Evolutionary conservation across 2,113 vertebrate genomes (phyloP), one percentile per base, ranked within the genome.

Genomic region (Glareola pratincola): DNA sequence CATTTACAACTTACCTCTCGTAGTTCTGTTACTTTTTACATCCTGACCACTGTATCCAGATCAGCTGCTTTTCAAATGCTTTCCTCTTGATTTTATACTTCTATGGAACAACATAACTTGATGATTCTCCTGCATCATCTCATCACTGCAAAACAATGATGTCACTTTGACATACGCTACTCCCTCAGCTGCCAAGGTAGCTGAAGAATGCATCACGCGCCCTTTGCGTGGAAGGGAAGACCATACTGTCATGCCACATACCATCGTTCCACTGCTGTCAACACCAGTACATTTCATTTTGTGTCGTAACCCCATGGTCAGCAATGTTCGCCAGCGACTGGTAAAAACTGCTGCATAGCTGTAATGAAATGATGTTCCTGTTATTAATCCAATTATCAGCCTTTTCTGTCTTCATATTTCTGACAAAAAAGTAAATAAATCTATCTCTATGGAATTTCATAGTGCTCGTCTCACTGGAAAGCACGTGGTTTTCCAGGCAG

Each of bases 271-370:
- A 14, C 53, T 63, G 39, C 78, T 90, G 59, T 53, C 82, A 80
- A 16, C 63, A 69, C 62, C 21, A 10, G 48, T 68, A 30, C 1
- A 0, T 72, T 90, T 87, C 0, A 1, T 60, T 62, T 89, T 6
- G 5, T 72, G 57, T 72, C 48, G 56, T 78, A 63, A 48, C 20
- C 20, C 26, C 1, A 2, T 9, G 47, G 27, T 60, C 53, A 75
- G 39, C 57, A 62, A 6, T 13, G 48, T 16, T 87, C 0, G 0
- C 34, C 5, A 5, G 7, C 0, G 1, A 66, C 24, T 26, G 37
- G 21, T 48, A 87, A 63, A 93, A 90, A 67, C n/a, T 59, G 41
- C 81, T 88, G 41, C 39, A 29, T 12, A 37, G 48, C 37, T 90
- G 39, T 23, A 67, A 72, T 30, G 60, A 68, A 51, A 51, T 60